Base-by-base conservation (phyloP, 2,113 vertebrate species). In the Phyllopteryx taeniolatus region DNA sequence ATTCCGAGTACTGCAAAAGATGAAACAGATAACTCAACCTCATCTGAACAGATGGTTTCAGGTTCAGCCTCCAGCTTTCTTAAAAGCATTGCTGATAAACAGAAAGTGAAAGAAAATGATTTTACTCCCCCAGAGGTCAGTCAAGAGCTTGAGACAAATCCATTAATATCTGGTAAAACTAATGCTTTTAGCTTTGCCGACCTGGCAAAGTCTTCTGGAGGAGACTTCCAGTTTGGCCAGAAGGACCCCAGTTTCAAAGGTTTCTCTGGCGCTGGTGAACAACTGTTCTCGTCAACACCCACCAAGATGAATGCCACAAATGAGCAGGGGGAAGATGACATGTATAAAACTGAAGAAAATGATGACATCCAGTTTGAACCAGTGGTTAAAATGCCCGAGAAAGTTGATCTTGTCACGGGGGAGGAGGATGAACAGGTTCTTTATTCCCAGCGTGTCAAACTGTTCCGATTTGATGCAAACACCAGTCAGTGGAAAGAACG, bases 301-400 rank as follows among this genome's bases (percentile, higher is more conserved):
- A 72, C 88, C 54, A 94, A 91, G 74, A 62, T 79, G 19, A 93
- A 90, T 19, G 72, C 82, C 1, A 87, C 93, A 74, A 77, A 82
- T 80, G 94, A 95, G 46, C 78, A 88, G 33, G 95, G 94, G 51
- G 94, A 96, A 15, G 96, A 98, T 6, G 96, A 94, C 11, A 92
- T 96, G 78, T 98, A 99, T 77, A 98, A 95, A 85, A 98, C 98
- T 0, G 96, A 99, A 69, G 98, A 99, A 42, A 95, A 87, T 3
- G 96, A 99, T 71, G 95, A 99, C 47, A 98, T 98, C 76, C 96
- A 97, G 90, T 98, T 99, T 91, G 97, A 98, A 61, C 96, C 98
- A 27, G 95, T 99, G 31, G 96, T 98, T 73, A 95, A 96, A 68
- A 96, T 99, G 95, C 98, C 98, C 61, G 98, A 98, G 15, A 98